Percentiles rank a stretch among this genome's conserved stretches.
Conservation (phyloP, 2,888 invertebrate genomes). For the Drosophila setosimentum region DNA sequence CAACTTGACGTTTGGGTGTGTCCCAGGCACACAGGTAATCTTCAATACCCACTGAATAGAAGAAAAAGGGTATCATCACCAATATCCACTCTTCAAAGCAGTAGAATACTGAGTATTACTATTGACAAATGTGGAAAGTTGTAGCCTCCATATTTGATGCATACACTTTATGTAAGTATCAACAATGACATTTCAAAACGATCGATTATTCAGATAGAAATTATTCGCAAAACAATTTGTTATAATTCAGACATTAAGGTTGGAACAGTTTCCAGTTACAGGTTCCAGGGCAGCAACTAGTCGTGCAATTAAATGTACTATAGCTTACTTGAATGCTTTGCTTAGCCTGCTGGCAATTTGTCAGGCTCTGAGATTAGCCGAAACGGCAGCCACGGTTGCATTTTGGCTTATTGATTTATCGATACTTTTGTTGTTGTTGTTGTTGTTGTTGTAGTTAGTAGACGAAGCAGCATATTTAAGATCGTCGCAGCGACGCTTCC, state of each 20-base stretch:
- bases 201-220: neutral
- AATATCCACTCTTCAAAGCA: neutral
- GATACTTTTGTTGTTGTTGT: conserved; percentile 35
- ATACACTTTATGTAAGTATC: neutral
- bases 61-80: neutral
- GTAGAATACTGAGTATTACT: too few relatives aligned
- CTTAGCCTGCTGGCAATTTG: conserved; percentile 61
- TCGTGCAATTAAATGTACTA: conserved; percentile 1
- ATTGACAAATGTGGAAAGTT: too few relatives aligned
- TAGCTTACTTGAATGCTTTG: conserved; percentile 1
- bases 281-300: conserved; percentile 6
- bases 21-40: conserved; percentile 1
- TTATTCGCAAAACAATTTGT: neutral
- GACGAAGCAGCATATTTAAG: conserved; percentile 22
- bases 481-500: conserved; percentile 44
- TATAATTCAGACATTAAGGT: neutral
- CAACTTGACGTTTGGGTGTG: conserved; percentile 49
- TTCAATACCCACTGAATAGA: conserved; percentile 7
- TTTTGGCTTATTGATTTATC: conserved; percentile 66
- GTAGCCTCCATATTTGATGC: neutral
- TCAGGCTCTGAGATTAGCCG: conserved; percentile 56
- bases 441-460: conserved; percentile 4
- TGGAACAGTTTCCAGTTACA: neutral
- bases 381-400: conserved; percentile 63
- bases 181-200: neutral